Conservation (phyloP, 2,888 invertebrate species). For the Apocheima hispidaria region DNA sequence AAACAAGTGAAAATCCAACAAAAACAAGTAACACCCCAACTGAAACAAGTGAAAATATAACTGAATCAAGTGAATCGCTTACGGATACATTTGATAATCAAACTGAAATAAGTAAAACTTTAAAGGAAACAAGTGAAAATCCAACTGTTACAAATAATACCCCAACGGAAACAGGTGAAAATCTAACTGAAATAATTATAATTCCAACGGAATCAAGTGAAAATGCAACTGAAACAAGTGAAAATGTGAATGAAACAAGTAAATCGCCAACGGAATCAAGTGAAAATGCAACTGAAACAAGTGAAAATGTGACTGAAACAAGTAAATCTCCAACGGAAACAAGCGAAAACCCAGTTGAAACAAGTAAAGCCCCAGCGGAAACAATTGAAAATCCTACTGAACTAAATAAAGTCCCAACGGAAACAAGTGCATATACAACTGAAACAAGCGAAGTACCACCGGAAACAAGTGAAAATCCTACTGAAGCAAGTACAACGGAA, state of each 20-base stretch:
- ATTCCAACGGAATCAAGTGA: neutral
- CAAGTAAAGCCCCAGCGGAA: neutral
- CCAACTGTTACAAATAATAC: no score
- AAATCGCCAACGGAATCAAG: neutral
- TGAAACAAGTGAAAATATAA: neutral
- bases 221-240: neutral
- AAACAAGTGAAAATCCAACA: neutral
- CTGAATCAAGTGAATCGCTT: neutral
- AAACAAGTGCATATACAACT: neutral
- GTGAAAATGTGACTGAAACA: neutral
- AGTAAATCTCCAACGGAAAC: neutral
- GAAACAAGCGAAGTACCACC: neutral
- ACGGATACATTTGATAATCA: no score
- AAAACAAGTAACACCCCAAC: neutral
- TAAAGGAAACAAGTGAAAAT: no score
- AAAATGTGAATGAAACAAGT: neutral
- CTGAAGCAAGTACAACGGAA: neutral
- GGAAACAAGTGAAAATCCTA: neutral
- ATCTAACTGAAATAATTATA: no score
- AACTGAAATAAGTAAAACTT: no score
- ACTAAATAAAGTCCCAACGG: neutral
- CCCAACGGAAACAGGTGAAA: no score
- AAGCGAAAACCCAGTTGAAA: neutral
- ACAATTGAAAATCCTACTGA: neutral
- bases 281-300: neutral